Evolutionary conservation across 2,797 vertebrate genomes (phyloP).

Genomic region (Thunnus albacares): DNA sequence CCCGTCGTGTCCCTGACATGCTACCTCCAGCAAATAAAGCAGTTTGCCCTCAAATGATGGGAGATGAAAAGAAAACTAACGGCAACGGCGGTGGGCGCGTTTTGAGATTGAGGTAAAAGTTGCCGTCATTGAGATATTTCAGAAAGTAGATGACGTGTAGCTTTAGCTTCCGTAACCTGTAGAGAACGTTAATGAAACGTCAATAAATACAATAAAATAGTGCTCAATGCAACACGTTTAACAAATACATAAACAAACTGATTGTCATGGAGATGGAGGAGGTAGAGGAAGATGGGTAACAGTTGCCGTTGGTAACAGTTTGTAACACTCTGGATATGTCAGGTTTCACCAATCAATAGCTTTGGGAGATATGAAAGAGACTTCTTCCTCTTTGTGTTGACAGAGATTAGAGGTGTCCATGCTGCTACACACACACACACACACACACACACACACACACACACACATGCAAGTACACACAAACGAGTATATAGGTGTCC

Average conservation of each 20-base stretch:
- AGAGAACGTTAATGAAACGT: too few species aligned
- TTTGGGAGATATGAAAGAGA: constrained; percentile 24
- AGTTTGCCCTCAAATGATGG: constrained; percentile 9
- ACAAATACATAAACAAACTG: not conserved
- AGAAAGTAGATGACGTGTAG: not conserved
- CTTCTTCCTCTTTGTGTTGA: constrained; percentile 29
- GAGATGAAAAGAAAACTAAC: not conserved
- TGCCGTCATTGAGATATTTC: not conserved
- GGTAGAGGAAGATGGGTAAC: not conserved
- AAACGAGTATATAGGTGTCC: constrained; percentile 13
- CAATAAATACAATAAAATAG: too few species aligned
- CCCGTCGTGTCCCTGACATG: constrained; percentile 36
- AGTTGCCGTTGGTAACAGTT: constrained; percentile 20
- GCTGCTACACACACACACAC: constrained; percentile 17
- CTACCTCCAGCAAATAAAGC: constrained; percentile 51
- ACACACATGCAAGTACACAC: not conserved
- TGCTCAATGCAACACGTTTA: too few species aligned
- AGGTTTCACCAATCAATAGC: constrained; percentile 35
- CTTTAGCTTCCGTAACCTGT: not conserved
- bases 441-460: constrained; percentile 1
- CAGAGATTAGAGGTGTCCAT: constrained; percentile 5
- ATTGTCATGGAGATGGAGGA: not conserved
- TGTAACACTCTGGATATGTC: not conserved
- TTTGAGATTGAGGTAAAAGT: not conserved
- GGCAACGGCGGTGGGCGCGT: too few species aligned